phyloP scores from a whole-genome alignment of 2,888 invertebrate species.

The Cepaea hortensis region DNA sequence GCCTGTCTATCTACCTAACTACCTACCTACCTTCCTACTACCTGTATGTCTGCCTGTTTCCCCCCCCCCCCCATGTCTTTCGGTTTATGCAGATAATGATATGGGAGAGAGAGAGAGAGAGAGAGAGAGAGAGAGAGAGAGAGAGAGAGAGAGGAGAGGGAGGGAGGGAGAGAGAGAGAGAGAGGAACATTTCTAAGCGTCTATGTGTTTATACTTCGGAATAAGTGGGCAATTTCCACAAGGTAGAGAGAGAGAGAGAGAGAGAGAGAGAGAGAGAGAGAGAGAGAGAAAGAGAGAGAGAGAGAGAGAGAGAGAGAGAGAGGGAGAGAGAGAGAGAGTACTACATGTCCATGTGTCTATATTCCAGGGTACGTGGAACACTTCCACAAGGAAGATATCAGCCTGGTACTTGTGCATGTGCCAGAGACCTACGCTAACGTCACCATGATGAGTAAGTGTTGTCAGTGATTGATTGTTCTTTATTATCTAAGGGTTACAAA shows the following conservation, averaged over 20 bases:
- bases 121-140: too few species aligned
- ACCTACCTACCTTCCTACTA: background rate
- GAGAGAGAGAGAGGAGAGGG: too few species aligned
- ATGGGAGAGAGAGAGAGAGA: too few species aligned
- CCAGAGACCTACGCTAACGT: slow-evolving; percentile 69
- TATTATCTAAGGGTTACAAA: too few species aligned
- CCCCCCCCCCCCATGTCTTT: too few species aligned
- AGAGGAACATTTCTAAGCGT: too few species aligned
- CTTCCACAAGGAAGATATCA: slow-evolving; percentile 66
- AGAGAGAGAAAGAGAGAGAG: background rate
- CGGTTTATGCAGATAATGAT: too few species aligned
- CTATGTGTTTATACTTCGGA: too few species aligned
- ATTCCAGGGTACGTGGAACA: slow-evolving; percentile 68
- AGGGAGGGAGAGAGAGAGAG: too few species aligned
- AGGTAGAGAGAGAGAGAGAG: background rate
- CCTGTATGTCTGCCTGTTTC: too few species aligned
- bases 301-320: background rate
- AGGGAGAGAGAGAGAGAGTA: background rate
- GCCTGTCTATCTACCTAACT: background rate
- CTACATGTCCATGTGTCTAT: background rate
- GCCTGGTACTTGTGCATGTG: slow-evolving; percentile 63
- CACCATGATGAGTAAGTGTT: slow-evolving; percentile 70
- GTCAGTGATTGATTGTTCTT: too few species aligned
- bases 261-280: background rate
- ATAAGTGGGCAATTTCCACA: too few species aligned